Base-by-base conservation (phyloP, 2,113 vertebrate species). In the Gadus macrocephalus region DNA sequence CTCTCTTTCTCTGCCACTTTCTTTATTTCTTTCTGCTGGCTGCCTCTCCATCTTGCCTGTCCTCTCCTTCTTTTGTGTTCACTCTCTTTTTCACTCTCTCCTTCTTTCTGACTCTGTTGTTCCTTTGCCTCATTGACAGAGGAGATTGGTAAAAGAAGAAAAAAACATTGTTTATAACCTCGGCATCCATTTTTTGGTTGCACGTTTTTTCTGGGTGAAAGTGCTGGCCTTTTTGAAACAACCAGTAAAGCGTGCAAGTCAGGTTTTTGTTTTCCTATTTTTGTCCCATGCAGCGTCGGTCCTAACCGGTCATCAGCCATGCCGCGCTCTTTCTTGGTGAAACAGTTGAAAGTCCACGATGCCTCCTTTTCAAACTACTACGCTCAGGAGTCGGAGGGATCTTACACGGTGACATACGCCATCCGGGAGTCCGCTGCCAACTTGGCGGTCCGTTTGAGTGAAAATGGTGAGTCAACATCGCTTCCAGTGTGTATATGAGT, bases 241-340 rank as follows among this genome's bases (percentile, higher is more conserved):
- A 12, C 60, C 22, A 62, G 25, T 4, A 62, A 15, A 62, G 25
- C n/a, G 60, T 25, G 8, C 22, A 4, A 62, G 22, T 20, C 59
- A 12, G 17, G 66, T 66, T 72, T 61, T 72, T 56, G 73, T 72
- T 73, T 69, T 71, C 67, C 69, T 25, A 7, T 70, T 66, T 19
- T 49, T 67, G 31, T 67, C 17, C 70, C 69, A 79, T 80, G 82
- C 76, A 72, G 71, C 53, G 70, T 35, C 75, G 77, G 65, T 38
- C 69, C 63, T 25, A 9, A 62, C 69, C 68, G 58, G 4, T 62
- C 64, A 70, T 59, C n/a, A 15, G 12, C n/a, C 55, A 89, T 89
- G 87, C 87, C 87, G 55, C 87, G 87, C 68, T 89, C 87, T 35
- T 89, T 89, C 81, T 75, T 89, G 74, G 87, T 89, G 75, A 89